phyloP scores from a whole-genome alignment of 2,888 invertebrate genomes.

The Pristionchus fissidentatus region DNA sequence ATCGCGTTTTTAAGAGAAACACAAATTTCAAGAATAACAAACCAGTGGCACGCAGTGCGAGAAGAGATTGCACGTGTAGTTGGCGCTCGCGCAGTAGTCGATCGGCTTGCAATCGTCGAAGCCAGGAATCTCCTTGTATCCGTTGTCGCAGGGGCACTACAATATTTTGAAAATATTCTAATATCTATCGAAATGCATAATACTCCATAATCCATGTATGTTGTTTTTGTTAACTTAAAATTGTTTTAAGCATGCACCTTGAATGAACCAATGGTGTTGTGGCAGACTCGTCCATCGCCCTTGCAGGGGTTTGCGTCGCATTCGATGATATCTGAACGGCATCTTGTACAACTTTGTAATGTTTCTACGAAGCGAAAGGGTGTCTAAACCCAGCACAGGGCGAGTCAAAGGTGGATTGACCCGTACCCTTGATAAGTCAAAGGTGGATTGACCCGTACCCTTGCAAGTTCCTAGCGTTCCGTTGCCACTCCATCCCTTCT shows the following conservation, averaged over 20 bases:
- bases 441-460: background rate
- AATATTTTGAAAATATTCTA: background rate
- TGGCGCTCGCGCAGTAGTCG: slow-evolving; percentile 20
- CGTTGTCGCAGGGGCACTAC: background rate
- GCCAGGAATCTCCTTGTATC: slow-evolving; percentile 39
- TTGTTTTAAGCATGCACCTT: too few species aligned
- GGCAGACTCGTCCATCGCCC: background rate
- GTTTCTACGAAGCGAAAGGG: background rate
- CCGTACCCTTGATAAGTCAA: background rate
- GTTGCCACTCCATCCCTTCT: slow-evolving; percentile 40
- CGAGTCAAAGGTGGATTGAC: too few species aligned
- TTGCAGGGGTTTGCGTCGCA: background rate
- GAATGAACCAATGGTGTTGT: slow-evolving; percentile 41
- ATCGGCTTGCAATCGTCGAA: background rate
- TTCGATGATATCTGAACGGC: slow-evolving; percentile 6
- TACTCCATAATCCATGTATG: background rate
- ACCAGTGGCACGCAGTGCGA: slow-evolving; percentile 18
- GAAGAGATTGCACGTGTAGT: slow-evolving; percentile 8
- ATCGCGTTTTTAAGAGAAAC: background rate
- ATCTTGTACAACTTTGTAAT: too few species aligned
- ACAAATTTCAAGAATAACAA: background rate
- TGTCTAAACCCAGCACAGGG: background rate
- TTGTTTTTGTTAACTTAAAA: background rate
- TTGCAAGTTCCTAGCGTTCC: slow-evolving; percentile 35
- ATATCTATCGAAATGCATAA: too few species aligned